Base-by-base conservation (phyloP, 2,888 invertebrate genomes). In the Mesochorus sp. region DNA sequence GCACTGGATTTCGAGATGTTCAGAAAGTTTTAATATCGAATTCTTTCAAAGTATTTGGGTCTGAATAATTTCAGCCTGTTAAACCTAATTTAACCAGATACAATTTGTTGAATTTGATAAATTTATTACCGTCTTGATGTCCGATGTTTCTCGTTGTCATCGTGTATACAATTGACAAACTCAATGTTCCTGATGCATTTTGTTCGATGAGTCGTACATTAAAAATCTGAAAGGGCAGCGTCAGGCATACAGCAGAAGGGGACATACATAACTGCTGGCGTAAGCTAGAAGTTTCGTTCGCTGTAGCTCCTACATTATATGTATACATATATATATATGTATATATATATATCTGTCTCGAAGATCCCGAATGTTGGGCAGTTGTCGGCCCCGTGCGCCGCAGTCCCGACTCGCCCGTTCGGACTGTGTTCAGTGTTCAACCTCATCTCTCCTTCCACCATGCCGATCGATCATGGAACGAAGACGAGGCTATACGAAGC, bases 401-500 rank as follows among this genome's bases (percentile, higher is more conserved):
- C 51, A 71, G 42, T 62, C 55, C 59, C 53, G 68, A 55, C 78
- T 71, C 39, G 64, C 61, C 61, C 70, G 59, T 42, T 57, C 73
- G 68, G 68, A 51, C 73, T 70, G 68, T 78, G 31, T 55, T 72
- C 53, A 64, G 57, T 73, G 47, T 70, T 76, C 64, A 64, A 62
- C 39, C 61, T 51, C 55, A 26, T 73, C 42, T 70, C 70, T 72
- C 71, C 39, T 75, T 79, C 72, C 76, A 53, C 75, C 44, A 74
- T 39, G 37, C 49, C 74, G 80, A 82, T 82, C 80, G 82, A 82
- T 82, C 82, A 80, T 72, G 57, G 49, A 77, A 80, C 66, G 64
- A 66, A 62, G 80, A 80, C 66, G 70, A 73, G 55, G 39, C 51
- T 62, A 42, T 51, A 17, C 39, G 64, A 57, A 47, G 59, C 39